Base-by-base conservation (phyloP, 2,888 invertebrate genomes). In the Lasioglossum vierecki region DNA sequence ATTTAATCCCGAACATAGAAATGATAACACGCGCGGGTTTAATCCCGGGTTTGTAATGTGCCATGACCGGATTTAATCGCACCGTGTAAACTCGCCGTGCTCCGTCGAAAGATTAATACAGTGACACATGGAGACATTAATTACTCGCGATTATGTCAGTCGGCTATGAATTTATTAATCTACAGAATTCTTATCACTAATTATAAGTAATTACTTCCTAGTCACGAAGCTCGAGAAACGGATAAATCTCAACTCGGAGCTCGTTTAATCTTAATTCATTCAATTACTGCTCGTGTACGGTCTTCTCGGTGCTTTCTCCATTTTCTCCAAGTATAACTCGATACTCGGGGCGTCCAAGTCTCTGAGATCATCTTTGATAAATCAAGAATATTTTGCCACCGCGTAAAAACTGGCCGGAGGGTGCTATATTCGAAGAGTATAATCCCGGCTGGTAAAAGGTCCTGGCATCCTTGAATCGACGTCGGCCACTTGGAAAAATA, bases 101-200 rank as follows among this genome's bases (percentile, higher is more conserved):
- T 11, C 6, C 30, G 22, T 22, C 39, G 22, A 15, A 15, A 60
- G 39, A 82, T 82, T 60, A 82, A 77, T 82, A 46, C 35, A 18
- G 30, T 41, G 30, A 46, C 4, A 39, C 39, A 8, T 6, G 6
- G 26, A 70, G 26, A 44, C 41, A 22, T 4, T 60, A 70, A 82
- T 84, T 84, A 26, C 1, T 46, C 76, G 8, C n/a, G 53, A 30
- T 82, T 39, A 68, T 49, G 6, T 46, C 26, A 15, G 39, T 26
- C 39, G 8, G 15, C 44, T 26, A 3, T 13, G 66, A 78, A 84
- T 83, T 76, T 70, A 84, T 83, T 76, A 83, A 83, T 76, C 26
- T 22, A 57, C n/a, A 35, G 76, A 77, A 60, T 68, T 57, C 26
- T 44, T 15, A 15, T 68, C 41, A 53, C 49, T 72, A 18, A 15